Evolutionary conservation across 2,113 vertebrate species (phyloP), one percentile per base, ranked within the genome.

Genomic region (Excalfactoria chinensis): DNA sequence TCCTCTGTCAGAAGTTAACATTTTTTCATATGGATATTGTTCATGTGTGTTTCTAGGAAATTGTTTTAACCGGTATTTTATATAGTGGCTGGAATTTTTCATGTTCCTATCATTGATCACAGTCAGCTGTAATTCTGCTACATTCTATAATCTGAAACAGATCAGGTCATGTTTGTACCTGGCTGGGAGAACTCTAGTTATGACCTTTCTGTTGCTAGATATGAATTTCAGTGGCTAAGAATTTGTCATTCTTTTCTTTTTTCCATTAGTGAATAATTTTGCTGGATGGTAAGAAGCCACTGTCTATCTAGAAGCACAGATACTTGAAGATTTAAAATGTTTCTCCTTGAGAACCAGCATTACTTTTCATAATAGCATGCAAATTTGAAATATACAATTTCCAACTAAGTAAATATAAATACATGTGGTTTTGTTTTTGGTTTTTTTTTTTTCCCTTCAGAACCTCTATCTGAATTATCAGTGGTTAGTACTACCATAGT

Each of bases 31-130:
- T 7, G 20, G 10, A 44, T 56, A 26, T 8, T 75, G 26, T 46
- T 66, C 56, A 10, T 16, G 2, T 25, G 43, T 66, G 26, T 72
- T 70, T 81, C 69, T 67, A 2, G 16, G 48, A 71, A 22, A 1
- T 17, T 44, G 7, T 11, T 56, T 80, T 70, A 58, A 25, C 28
- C 21, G 51, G 7, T 46, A 11, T 82, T 75, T 72, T 21, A 67
- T 41, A 25, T 3, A 25, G 23, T 56, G 21, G 4, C 9, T 26
- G 23, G 21, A 71, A 22, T 64, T 70, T 86, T 77, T 67, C 16
- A 44, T 32, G 11, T 26, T 0, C 0, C 11, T 69, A 15, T 11
- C 9, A 6, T 6, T 26, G 21, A 14, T 26, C 18, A 21, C 0
- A 1, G 55, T 20, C n/a, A 19, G 40, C 26, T 85, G 34, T 49